Conservation (phyloP, 2,113 vertebrate species). For the Laterallus jamaicensis region DNA sequence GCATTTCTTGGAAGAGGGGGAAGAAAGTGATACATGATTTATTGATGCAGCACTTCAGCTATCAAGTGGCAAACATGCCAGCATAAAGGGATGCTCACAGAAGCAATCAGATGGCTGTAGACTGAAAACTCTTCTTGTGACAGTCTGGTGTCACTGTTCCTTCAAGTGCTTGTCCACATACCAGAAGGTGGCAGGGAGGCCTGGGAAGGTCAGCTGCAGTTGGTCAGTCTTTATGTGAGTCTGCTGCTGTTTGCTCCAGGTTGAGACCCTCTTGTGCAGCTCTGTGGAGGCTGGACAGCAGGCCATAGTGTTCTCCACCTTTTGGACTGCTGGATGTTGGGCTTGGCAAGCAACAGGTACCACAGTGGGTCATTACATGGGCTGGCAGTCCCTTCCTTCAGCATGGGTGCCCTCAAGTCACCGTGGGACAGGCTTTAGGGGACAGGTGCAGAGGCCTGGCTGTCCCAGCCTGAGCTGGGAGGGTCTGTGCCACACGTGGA, state of each 20-base stretch:
- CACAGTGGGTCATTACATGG: rapidly evolving
- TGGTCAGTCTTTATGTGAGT: not conserved
- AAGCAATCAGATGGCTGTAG: not conserved
- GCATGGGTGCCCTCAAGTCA: not conserved
- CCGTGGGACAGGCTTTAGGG: not conserved
- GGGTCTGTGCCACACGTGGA: not conserved
- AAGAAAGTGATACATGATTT: not conserved
- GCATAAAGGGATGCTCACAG: not conserved
- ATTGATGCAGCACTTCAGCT: not conserved
- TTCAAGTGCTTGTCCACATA: rapidly evolving
- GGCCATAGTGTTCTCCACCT: not conserved
- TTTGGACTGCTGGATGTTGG: not conserved
- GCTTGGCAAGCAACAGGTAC: not conserved
- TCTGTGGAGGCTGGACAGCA: not conserved
- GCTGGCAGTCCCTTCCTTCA: not conserved
- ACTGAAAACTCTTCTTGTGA: not conserved
- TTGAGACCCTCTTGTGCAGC: not conserved
- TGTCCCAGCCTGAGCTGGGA: not conserved
- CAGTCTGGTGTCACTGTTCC: not conserved
- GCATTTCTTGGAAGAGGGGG: not conserved
- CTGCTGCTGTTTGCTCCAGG: not conserved
- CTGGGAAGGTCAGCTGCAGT: not conserved
- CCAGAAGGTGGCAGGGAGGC: not conserved
- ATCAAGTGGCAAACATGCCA: not conserved
- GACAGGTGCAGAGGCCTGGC: not conserved